These are phyloP conservation scores for Bubalus kerabau DNA, from an alignment of 2,113 vertebrate species.

Conservation along the genomic window DNA sequence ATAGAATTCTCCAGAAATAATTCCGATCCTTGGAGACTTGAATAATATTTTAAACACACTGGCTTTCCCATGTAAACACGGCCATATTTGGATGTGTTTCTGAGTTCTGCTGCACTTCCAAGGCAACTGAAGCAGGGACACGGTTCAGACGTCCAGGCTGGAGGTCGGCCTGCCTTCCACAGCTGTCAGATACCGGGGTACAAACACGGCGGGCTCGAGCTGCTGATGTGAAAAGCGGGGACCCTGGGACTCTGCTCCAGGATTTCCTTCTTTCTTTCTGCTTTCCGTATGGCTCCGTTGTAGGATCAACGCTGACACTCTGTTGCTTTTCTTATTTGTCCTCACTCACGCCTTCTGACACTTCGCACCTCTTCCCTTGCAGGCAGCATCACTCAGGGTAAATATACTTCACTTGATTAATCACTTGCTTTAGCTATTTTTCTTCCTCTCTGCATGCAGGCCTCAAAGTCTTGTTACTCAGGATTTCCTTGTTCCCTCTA, in stretches of 20 bases:
- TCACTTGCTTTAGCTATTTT: background rate
- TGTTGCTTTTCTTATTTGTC: background rate
- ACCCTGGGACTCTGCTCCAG: background rate
- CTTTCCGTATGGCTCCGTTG: rapidly evolving
- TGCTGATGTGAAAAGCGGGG: background rate
- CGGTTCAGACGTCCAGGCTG: background rate
- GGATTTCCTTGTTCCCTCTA: background rate
- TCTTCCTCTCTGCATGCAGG: background rate
- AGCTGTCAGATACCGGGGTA: background rate
- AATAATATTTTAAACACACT: constrained; percentile 66
- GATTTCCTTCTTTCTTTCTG: background rate
- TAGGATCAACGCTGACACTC: background rate
- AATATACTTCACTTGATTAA: background rate
- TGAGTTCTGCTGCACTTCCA: constrained; percentile 34
- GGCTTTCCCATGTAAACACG: constrained; percentile 68
- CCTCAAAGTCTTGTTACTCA: background rate
- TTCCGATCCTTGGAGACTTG: constrained; percentile 70
- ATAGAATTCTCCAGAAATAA: constrained; percentile 71
- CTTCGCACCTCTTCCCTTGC: background rate
- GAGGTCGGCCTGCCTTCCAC: background rate
- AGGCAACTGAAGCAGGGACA: background rate
- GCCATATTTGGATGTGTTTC: constrained; percentile 71
- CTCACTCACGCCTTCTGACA: background rate
- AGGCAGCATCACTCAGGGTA: background rate
- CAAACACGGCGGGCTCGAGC: background rate